These are phyloP conservation scores for Epinotia bilunana DNA, from an alignment of 2,888 invertebrate species.

Conservation along the genomic window DNA sequence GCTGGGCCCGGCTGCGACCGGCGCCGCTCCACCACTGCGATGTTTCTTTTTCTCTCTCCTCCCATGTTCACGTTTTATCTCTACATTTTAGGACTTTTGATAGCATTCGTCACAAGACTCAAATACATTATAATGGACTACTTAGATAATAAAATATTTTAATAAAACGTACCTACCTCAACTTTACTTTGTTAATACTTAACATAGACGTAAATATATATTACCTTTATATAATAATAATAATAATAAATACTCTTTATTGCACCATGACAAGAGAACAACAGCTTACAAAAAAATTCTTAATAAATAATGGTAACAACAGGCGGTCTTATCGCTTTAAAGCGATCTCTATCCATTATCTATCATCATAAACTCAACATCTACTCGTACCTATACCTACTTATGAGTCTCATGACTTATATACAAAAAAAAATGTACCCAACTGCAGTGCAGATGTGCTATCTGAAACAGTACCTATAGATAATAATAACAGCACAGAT, in stretches of 20 bases:
- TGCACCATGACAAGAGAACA: too few relatives aligned
- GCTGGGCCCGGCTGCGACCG: constrained; percentile 58
- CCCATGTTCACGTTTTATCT: constrained; percentile 52
- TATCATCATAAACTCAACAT: too few relatives aligned
- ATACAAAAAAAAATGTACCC: not conserved
- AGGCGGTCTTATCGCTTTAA: too few relatives aligned
- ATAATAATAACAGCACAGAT: not conserved
- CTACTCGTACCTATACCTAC: not conserved
- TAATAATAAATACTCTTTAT: too few relatives aligned
- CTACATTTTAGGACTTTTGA: constrained; percentile 42
- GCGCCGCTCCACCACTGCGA: constrained; percentile 62
- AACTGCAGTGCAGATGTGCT: not conserved
- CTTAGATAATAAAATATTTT: not conserved
- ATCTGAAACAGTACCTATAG: not conserved
- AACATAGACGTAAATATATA: too few relatives aligned
- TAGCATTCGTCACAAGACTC: constrained; percentile 5
- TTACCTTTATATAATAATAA: too few relatives aligned
- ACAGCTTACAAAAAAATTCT: too few relatives aligned
- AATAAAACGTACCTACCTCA: not conserved
- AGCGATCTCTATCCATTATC: too few relatives aligned
- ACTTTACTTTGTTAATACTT: too few relatives aligned
- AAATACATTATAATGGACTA: not conserved
- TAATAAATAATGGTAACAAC: too few relatives aligned
- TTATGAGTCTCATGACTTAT: not conserved
- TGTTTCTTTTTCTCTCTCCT: constrained; percentile 64